phyloP scores from a whole-genome alignment of 1,140 invertebrate species.

The Procambarus virginalis region DNA sequence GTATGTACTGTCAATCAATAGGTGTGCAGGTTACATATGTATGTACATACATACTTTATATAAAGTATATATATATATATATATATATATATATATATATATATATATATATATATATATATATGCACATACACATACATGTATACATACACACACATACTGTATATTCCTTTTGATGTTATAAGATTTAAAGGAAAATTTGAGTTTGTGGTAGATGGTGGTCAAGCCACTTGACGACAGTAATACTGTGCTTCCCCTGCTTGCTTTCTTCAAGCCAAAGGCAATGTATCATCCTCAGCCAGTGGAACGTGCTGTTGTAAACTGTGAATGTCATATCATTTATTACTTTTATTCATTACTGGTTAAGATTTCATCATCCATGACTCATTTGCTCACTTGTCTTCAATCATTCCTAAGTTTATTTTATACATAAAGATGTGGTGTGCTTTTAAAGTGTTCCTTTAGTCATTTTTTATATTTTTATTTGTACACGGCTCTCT shows the following conservation, averaged over 20 bases:
- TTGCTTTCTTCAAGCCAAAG: conserved; percentile 55
- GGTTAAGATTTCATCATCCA: conserved; percentile 19
- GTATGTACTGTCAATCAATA: no score
- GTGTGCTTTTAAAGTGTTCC: conserved; percentile 45
- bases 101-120: no score
- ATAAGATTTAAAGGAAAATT: conserved; percentile 18
- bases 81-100: no score
- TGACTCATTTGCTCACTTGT: conserved; percentile 52
- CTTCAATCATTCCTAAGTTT: conserved; percentile 53
- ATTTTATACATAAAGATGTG: conserved; percentile 47
- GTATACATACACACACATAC: no score
- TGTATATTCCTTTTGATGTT: background rate
- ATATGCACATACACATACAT: no score
- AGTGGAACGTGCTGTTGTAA: conserved; percentile 34
- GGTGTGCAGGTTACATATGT: no score
- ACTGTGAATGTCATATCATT: conserved; percentile 13
- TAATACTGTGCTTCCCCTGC: conserved; percentile 45
- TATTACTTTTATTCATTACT: conserved; percentile 39
- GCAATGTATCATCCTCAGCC: conserved; percentile 50
- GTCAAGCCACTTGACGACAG: no score
- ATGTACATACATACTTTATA: no score
- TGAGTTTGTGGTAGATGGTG: background rate
- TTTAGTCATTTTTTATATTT: conserved; percentile 62
- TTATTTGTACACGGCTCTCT: conserved; percentile 37
- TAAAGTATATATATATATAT: no score